Evolutionary conservation across 2,797 vertebrate species (phyloP), one percentile per base, ranked within the genome.

Genomic region (Sebastes trivittatus): DNA sequence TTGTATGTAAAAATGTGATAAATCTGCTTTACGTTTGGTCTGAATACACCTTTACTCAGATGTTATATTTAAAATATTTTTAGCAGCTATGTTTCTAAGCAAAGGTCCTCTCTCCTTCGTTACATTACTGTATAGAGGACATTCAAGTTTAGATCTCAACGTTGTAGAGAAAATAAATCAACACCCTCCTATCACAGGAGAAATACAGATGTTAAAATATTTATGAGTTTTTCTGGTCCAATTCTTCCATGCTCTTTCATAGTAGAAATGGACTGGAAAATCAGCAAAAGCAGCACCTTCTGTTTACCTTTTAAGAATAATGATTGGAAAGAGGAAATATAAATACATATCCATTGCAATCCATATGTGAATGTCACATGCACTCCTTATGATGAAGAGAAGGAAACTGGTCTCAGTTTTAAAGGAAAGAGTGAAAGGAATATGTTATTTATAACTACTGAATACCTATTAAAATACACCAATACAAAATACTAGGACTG

Each of bases 161-260:
- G 2, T 66, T 63, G 65, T 18, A 70, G 34, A 84, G 32, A 59
- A 70, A 78, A 72, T 58, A 69, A 59, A 77, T 73, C 23, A 49
- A 61, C 27, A 71, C 20, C 22, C 34, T 67, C 3, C 1, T 22
- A 66, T 79, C 42, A 75, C 23, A 2, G 22, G 71, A 42, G 65
- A 71, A 71, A 74, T 73, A 16, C n/a, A 76, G 16, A 63, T 22
- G 10, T 27, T 73, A 13, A 71, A 82, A 80, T 85, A 79, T 72
- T 63, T 30, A 75, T 52, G 30, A 25, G 18, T 74, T 72, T 80
- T 68, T 75, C 59, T 27, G 20, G 25, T 71, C 20, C 22, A 54
- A 23, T 78, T 76, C 7, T 14, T 54, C 22, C 9, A 18, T 67
- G 34, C 38, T 11, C 8, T 60, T 64, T 75, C 22, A 59, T 20